These are phyloP conservation scores for Gallinago media DNA, from an alignment of 2,113 vertebrate species.

Conservation along the genomic window DNA sequence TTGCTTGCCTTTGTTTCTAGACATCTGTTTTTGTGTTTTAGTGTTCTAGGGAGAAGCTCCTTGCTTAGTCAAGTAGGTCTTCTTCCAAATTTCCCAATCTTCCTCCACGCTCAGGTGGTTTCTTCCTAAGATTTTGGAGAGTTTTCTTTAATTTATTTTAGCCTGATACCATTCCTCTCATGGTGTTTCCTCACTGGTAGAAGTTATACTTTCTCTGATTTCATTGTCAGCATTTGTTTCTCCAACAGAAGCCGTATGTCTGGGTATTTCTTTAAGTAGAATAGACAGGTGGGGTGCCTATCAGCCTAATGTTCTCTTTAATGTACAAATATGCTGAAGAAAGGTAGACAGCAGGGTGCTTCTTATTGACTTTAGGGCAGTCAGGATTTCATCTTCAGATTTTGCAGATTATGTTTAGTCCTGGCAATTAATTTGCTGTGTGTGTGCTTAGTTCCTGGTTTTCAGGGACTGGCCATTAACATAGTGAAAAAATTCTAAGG, in stretches of 20 bases:
- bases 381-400: not conserved
- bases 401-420: not conserved
- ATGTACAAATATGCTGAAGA: accelerated
- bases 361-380: not conserved
- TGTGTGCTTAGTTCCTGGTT: not conserved
- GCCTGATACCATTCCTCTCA: not conserved
- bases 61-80: not conserved
- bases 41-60: not conserved
- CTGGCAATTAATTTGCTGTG: not conserved
- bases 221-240: not conserved
- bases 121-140: not conserved
- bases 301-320: not conserved
- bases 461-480: not conserved
- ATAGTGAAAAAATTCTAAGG: not conserved
- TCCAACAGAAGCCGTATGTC: not conserved
- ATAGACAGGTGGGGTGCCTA: no score
- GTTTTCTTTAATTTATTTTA: not conserved
- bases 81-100: not conserved
- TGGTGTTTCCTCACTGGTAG: not conserved
- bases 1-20: not conserved
- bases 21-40: not conserved
- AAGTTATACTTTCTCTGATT: not conserved
- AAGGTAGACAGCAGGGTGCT: not conserved
- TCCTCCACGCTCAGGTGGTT: not conserved
- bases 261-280: not conserved